These are phyloP conservation scores for Dipodomys merriami DNA, from an alignment of 2,113 vertebrate species.

Conservation along the genomic window DNA sequence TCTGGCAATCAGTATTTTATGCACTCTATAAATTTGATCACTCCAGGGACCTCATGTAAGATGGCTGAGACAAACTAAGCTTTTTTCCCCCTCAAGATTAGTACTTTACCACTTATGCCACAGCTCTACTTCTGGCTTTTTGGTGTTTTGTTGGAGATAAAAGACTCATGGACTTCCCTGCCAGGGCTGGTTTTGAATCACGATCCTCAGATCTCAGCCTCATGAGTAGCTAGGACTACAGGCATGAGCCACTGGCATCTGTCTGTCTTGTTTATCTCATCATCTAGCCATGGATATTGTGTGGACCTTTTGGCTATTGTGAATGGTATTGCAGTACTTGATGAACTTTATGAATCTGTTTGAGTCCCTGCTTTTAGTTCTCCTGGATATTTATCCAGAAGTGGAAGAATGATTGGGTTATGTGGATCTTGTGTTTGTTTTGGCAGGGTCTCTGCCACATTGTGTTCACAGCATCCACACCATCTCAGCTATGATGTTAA, in stretches of 20 bases:
- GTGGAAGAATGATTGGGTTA: neutral
- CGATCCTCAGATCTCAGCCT: too few relatives aligned
- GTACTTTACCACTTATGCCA: too few relatives aligned
- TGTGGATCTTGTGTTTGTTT: neutral
- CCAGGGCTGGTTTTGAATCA: too few relatives aligned
- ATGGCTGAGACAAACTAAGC: neutral
- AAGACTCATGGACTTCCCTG: too few relatives aligned
- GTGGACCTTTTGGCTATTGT: neutral
- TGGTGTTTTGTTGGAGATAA: too few relatives aligned
- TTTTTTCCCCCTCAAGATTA: too few relatives aligned
- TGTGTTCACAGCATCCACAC: neutral
- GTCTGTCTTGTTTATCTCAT: neutral
- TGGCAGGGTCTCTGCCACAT: neutral
- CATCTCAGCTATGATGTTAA: neutral
- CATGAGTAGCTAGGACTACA: too few relatives aligned
- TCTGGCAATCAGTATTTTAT: neutral
- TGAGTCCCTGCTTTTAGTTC: conserved; percentile 3
- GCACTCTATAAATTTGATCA: neutral
- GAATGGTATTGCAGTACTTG: neutral
- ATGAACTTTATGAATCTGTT: neutral
- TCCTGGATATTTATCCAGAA: neutral
- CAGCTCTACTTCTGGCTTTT: too few relatives aligned
- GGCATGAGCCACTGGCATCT: neutral
- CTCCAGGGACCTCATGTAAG: neutral
- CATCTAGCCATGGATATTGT: neutral